phyloP scores from a whole-genome alignment of 2,888 invertebrate species.

The Stictocephala bisonia region DNA sequence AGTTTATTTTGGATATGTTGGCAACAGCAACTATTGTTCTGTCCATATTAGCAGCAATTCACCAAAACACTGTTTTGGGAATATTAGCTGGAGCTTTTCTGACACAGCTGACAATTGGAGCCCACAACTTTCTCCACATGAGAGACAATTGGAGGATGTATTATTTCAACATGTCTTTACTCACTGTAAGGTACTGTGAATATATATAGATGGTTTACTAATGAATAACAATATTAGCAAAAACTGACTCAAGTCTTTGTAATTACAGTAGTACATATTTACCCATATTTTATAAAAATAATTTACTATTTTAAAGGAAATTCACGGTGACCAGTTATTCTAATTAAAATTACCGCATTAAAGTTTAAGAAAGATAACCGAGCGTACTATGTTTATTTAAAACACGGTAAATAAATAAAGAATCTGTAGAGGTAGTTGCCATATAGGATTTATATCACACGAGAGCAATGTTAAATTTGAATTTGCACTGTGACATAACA shows the following conservation, averaged over 20 bases:
- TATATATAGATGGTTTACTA: slow-evolving; percentile 45
- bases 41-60: slow-evolving; percentile 59
- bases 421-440: too few species aligned
- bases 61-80: slow-evolving; percentile 61
- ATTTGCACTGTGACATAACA: too few species aligned
- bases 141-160: slow-evolving; percentile 83
- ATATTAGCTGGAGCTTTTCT: slow-evolving; percentile 70
- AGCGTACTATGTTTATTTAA: too few species aligned
- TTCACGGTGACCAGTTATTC: too few species aligned
- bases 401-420: too few species aligned
- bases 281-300: too few species aligned
- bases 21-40: slow-evolving; percentile 63
- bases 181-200: slow-evolving; percentile 75
- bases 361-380: too few species aligned
- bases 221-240: neutral
- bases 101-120: slow-evolving; percentile 70
- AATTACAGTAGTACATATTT: too few species aligned
- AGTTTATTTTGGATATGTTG: slow-evolving; percentile 65
- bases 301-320: too few species aligned
- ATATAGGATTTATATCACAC: too few species aligned
- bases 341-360: too few species aligned
- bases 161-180: slow-evolving; percentile 76
- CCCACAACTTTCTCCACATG: slow-evolving; percentile 84
- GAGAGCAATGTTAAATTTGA: too few species aligned
- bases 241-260: slow-evolving; percentile 40